These are phyloP conservation scores for Drosophila mayri DNA, from an alignment of 1,140 invertebrate species.

Conservation along the genomic window DNA sequence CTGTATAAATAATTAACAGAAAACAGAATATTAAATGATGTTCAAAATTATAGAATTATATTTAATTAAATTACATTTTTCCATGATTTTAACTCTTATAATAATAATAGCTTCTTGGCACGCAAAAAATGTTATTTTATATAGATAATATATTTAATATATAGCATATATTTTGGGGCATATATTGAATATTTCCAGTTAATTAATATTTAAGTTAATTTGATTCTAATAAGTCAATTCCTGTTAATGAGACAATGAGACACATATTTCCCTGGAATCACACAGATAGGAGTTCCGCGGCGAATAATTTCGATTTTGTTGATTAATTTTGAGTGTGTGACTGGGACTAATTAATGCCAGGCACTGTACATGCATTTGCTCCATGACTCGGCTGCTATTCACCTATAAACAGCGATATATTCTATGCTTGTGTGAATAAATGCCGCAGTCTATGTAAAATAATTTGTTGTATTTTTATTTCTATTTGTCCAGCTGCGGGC, in stretches of 20 bases:
- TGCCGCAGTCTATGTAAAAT: conserved; percentile 10
- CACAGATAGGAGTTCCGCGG: not conserved
- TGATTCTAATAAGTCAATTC: not conserved
- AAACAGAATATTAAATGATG: no score
- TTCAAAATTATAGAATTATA: not conserved
- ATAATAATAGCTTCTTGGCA: not conserved
- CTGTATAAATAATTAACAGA: no score
- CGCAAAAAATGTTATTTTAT: not conserved
- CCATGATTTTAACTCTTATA: no score
- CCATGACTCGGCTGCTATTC: conserved; percentile 12
- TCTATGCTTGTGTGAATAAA: conserved; percentile 6
- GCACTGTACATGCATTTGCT: conserved; percentile 40
- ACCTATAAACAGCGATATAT: conserved; percentile 8
- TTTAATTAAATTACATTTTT: not conserved
- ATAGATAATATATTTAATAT: not conserved
- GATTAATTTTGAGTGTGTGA: conserved; percentile 9
- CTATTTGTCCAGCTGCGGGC: conserved; percentile 55
- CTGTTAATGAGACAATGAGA: not conserved
- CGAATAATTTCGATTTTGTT: conserved; percentile 5
- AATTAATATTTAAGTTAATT: not conserved
- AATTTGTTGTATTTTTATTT: conserved; percentile 8
- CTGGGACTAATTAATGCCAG: conserved; percentile 48
- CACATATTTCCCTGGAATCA: not conserved
- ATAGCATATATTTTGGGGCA: not conserved
- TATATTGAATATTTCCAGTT: not conserved